Evolutionary conservation across 1,140 invertebrate species (phyloP).

Genomic region (Cydia fagiglandana): DNA sequence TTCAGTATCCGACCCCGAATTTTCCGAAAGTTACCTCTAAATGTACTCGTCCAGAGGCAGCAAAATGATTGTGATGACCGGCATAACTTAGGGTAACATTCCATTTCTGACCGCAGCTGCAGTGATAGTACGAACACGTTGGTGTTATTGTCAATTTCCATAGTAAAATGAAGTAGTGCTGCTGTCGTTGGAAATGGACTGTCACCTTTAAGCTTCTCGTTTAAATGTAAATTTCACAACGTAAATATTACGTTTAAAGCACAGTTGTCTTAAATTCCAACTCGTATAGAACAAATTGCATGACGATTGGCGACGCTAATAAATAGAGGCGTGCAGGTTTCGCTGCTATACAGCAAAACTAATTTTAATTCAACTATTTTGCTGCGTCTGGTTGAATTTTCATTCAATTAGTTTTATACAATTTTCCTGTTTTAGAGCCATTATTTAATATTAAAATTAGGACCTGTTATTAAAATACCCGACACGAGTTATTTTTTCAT

Average conservation of each 20-base stretch:
- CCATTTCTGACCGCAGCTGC: too few species aligned
- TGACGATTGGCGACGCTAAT: background rate
- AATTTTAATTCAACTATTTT: background rate
- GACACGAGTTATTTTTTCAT: too few species aligned
- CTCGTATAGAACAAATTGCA: background rate
- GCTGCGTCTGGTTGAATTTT: background rate
- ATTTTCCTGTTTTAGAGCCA: background rate
- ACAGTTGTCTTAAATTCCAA: background rate
- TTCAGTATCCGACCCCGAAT: conserved; percentile 90
- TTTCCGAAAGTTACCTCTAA: conserved; percentile 93
- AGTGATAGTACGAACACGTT: too few species aligned
- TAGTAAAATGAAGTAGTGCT: too few species aligned
- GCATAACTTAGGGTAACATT: too few species aligned
- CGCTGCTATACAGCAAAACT: background rate
- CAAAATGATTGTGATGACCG: background rate
- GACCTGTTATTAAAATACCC: too few species aligned
- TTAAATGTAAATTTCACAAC: background rate
- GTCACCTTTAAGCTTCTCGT: too few species aligned
- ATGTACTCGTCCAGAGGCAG: conserved; percentile 28
- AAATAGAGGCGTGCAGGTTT: background rate
- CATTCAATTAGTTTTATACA: background rate
- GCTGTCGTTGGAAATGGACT: too few species aligned
- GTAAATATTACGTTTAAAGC: background rate
- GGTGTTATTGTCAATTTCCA: too few species aligned
- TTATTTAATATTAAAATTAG: background rate